Base-by-base conservation (phyloP, 2,113 vertebrate species). In the Hymenochirus boettgeri region DNA sequence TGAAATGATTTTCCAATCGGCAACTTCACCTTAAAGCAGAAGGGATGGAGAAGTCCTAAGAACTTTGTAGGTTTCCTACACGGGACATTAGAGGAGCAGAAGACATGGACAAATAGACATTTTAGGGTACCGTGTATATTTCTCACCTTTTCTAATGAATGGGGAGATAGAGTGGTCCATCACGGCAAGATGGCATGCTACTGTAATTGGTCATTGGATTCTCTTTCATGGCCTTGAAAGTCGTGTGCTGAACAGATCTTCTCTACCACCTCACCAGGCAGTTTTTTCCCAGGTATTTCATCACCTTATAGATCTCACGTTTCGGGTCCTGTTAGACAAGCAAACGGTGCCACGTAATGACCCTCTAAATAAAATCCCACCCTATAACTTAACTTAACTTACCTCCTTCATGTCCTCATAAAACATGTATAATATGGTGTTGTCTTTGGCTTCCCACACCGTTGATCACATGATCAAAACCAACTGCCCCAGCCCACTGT, bases 121-220 rank as follows among this genome's bases (percentile, higher is more conserved):
- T n/a, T n/a, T n/a, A n/a, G n/a, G n/a, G n/a, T n/a, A n/a, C n/a
- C n/a, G n/a, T n/a, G n/a, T n/a, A n/a, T n/a, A n/a, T n/a, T n/a
- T n/a, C n/a, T n/a, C 60, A 84, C 81, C 79, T 87, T 84, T 86
- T 72, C 82, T 83, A 79, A 84, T 77, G 72, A 86, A 87, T 5
- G 72, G 71, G 15, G 82, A 86, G 61, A 78, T 1, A 0, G 66
- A 69, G 5, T 76, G 74, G 55, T 83, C 74, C 62, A 77, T 70
- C 42, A 81, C 8, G 54, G 11, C 39, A n/a, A 9, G 0, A 0
- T 7, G 85, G 77, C 0, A 79, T 5, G 1, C 0, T 46, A 3
- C 72, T 77, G 19, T 83, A 79, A 71, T 83, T 83, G 66, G 78
- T 1, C 81, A 80, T 81, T 7, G 76, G 77, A 9, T 85, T 84